A percentile compares a stretch with the other conserved stretches of the same genome.
Conservation (phyloP, 2,113 vertebrate species). For the Callipepla squamata region DNA sequence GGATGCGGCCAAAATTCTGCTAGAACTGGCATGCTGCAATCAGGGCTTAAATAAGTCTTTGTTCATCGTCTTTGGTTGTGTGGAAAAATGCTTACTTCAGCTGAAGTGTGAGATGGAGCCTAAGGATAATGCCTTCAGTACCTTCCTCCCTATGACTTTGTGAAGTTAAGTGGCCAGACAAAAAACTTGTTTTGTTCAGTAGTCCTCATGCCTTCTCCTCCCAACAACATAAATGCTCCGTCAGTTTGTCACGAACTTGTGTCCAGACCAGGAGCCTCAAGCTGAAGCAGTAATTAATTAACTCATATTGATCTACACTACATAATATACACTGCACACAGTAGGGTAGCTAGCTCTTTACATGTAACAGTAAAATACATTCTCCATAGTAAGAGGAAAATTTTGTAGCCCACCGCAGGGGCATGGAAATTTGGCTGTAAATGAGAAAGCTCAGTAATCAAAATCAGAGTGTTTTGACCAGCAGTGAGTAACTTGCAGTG, state of each 20-base stretch:
- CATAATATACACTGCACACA: neutral
- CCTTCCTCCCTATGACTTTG: neutral
- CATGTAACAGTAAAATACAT: neutral
- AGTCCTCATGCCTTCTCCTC: neutral
- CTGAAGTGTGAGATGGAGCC: constrained; percentile 18
- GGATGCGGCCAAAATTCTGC: constrained; percentile 29
- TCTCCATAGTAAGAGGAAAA: neutral
- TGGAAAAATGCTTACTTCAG: constrained; percentile 5
- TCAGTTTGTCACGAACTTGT: neutral
- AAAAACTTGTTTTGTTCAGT: neutral
- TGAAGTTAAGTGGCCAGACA: constrained; percentile 18
- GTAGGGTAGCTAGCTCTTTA: neutral
- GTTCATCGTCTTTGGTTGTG: neutral
- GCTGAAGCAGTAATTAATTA: neutral
- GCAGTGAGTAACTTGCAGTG: neutral
- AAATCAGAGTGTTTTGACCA: constrained; percentile 19
- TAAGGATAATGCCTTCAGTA: neutral
- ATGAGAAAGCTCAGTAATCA: constrained; percentile 6
- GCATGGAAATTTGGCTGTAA: neutral
- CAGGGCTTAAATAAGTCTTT: constrained; percentile 39
- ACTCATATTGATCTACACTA: neutral
- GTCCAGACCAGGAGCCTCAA: neutral
- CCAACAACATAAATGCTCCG: neutral
- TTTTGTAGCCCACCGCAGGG: neutral
- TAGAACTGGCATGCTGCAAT: constrained; percentile 23